Conservation (phyloP, 2,888 invertebrate species). For the Chloromyia formosa region DNA sequence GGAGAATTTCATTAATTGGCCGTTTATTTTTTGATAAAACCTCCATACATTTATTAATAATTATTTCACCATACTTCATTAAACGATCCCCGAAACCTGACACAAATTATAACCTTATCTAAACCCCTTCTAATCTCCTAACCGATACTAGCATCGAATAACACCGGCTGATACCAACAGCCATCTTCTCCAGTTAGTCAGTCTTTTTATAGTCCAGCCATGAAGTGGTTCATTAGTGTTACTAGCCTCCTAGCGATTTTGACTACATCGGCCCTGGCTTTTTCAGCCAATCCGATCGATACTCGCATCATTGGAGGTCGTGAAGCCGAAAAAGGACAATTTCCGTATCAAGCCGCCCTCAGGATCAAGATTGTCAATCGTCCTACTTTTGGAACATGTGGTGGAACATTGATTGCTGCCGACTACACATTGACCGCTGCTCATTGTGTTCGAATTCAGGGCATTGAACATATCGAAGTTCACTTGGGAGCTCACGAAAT, state of each 20-base stretch:
- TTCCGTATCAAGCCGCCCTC: slow-evolving; percentile 47
- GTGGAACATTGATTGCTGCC: slow-evolving; percentile 40
- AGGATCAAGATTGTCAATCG: not conserved
- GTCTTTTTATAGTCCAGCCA: not conserved
- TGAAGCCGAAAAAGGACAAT: slow-evolving; percentile 44
- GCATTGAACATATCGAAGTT: slow-evolving; percentile 1
- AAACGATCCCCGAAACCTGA: too few species aligned
- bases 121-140: too few species aligned
- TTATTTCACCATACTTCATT: too few species aligned
- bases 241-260: not conserved
- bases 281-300: not conserved
- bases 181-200: too few species aligned
- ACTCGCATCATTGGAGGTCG: slow-evolving; percentile 46
- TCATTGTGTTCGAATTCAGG: slow-evolving; percentile 24
- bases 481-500: slow-evolving; percentile 30
- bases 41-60: too few species aligned
- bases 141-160: too few species aligned
- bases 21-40: too few species aligned
- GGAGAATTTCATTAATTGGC: too few species aligned
- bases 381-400: slow-evolving; percentile 26
- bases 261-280: not conserved
- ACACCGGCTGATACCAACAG: too few species aligned
- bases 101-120: too few species aligned
- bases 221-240: slow-evolving; percentile 5
- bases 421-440: slow-evolving; percentile 43